Conservation (phyloP, 2,113 vertebrate genomes). For the Dipodomys merriami region DNA sequence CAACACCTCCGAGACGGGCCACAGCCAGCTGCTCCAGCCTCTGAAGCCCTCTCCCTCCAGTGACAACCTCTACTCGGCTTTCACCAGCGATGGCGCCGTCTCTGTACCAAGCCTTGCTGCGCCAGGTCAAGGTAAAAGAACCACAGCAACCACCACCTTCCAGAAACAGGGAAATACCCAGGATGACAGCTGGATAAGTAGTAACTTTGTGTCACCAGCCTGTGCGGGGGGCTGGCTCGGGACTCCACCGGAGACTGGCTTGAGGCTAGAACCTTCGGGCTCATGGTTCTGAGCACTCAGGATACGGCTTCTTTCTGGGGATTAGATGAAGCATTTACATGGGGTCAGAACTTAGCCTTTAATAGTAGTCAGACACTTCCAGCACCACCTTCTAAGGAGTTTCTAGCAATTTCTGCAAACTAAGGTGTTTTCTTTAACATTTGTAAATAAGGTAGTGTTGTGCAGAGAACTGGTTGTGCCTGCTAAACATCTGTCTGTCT, state of each 20-base stretch:
- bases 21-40: slow-evolving; percentile 91
- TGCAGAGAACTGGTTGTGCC: background rate
- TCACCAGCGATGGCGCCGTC: slow-evolving; percentile 95
- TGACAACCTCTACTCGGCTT: slow-evolving; percentile 96
- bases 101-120: slow-evolving; percentile 96
- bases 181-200: slow-evolving; percentile 20
- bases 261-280: background rate
- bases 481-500: slow-evolving; percentile 24
- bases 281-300: background rate
- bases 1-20: slow-evolving; percentile 87
- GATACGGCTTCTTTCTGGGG: slow-evolving; percentile 15
- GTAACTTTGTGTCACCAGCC: background rate
- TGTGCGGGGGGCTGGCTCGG: background rate
- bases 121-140: slow-evolving; percentile 94
- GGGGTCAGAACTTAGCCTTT: background rate
- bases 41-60: slow-evolving; percentile 95
- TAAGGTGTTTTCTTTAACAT: slow-evolving; percentile 11
- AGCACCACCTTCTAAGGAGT: slow-evolving; percentile 13
- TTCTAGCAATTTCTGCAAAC: slow-evolving; percentile 50
- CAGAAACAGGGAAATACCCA: background rate
- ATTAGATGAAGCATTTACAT: slow-evolving; percentile 19
- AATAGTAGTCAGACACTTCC: slow-evolving; percentile 12
- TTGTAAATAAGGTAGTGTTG: slow-evolving; percentile 6
- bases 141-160: background rate
- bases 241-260: background rate